Evolutionary conservation across 2,888 invertebrate genomes (phyloP).

Genomic region (Empis stercorea): DNA sequence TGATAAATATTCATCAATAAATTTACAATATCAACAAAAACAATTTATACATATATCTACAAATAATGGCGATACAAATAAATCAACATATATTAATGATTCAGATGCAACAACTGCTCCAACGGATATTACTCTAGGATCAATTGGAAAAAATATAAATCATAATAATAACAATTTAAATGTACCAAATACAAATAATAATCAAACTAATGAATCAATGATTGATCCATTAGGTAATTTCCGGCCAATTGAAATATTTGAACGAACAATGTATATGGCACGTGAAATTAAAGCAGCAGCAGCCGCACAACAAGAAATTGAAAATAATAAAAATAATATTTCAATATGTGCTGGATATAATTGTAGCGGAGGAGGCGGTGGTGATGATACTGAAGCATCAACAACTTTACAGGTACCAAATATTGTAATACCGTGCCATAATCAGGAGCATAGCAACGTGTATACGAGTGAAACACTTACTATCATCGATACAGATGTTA

Average conservation of each 20-base stretch:
- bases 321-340: constrained; percentile 1
- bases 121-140: constrained; percentile 13
- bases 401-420: constrained; percentile 13
- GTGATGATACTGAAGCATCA: constrained; percentile 1
- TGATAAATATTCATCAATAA: constrained; percentile 3
- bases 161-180: constrained; percentile 16
- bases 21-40: background rate
- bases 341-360: constrained; percentile 15
- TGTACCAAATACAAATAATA: constrained; percentile 23
- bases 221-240: constrained; percentile 31
- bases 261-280: constrained; percentile 31
- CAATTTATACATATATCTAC: background rate
- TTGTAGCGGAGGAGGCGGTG: constrained; percentile 11
- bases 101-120: constrained; percentile 16
- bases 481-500: constrained; percentile 48
- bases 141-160: constrained; percentile 7
- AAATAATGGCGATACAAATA: constrained; percentile 24
- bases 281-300: constrained; percentile 20
- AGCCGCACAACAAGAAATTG: constrained; percentile 1
- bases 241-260: constrained; percentile 33
- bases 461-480: constrained; percentile 45
- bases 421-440: constrained; percentile 15
- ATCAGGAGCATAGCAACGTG: constrained; percentile 17
- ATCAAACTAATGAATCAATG: constrained; percentile 19
- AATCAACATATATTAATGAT: constrained; percentile 20